phyloP scores from a whole-genome alignment of 2,113 vertebrate species.

The Cathartes aura region DNA sequence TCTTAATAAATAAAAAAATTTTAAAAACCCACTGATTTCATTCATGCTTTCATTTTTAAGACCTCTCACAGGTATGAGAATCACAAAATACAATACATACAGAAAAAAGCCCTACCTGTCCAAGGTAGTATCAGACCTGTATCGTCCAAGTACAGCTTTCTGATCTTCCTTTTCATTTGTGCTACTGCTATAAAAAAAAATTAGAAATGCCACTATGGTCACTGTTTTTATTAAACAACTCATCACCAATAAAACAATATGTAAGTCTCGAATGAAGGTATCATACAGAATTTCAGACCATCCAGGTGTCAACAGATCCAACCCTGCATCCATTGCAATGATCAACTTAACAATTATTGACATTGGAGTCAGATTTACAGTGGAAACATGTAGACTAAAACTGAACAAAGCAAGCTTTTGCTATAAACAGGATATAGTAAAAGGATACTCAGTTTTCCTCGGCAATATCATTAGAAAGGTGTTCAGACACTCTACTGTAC shows the following conservation, averaged over 20 bases:
- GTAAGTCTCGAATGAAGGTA: background rate
- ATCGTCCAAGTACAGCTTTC: conserved; percentile 69
- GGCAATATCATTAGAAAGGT: background rate
- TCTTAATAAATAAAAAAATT: background rate
- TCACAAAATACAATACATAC: background rate
- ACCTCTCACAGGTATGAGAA: background rate
- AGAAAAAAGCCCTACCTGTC: conserved; percentile 72
- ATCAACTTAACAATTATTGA: background rate
- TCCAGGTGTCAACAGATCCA: background rate
- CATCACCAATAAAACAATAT: background rate
- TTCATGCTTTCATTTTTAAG: background rate
- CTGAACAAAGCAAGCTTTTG: background rate
- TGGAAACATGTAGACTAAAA: background rate
- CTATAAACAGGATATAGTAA: background rate
- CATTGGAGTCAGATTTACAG: background rate
- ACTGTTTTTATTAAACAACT: background rate
- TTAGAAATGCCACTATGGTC: background rate
- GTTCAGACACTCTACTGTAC: conserved; percentile 36
- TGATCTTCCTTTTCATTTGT: conserved; percentile 62
- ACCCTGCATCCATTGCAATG: background rate
- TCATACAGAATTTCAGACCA: background rate
- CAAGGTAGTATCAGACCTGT: conserved; percentile 77
- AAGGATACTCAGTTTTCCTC: background rate
- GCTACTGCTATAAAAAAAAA: conserved; percentile 34
- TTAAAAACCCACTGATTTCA: fast-evolving